Base-by-base conservation (phyloP, 2,113 vertebrate species). In the Trogon melanurus region DNA sequence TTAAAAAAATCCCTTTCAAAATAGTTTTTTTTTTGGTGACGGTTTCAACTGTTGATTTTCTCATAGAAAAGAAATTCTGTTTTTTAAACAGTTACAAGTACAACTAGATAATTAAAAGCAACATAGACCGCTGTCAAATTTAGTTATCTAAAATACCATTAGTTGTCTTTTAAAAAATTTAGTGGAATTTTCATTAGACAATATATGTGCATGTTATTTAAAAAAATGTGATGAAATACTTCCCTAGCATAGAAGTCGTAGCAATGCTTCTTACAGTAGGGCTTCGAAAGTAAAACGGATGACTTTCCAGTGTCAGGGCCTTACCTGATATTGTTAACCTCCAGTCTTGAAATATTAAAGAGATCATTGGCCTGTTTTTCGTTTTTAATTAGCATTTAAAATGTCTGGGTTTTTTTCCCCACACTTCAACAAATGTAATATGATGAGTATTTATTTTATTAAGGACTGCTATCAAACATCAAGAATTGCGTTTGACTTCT, bases 381-480 rank as follows among this genome's bases (percentile, higher is more conserved):
- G 4, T 66, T 50, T 85, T 47, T 66, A 93, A 54, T 41, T 70
- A 69, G 1, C 16, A 29, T 64, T 80, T 76, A 8, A 53, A 73
- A 23, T 25, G 23, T 11, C 7, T 62, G 0, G 5, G 29, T 61
- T 5, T 11, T 13, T 64, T 5, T 9, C 29, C 32, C 7, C 4
- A 3, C 5, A 5, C 16, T 30, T 80, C 26, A 30, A 26, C 7
- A 93, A 73, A 34, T 26, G 14, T 41, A 32, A 22, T 20, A 3
- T 13, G 30, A 22, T 57, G 53, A 25, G 25, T 69, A 11, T 34
- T 92, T 78, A 26, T 81, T 92, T 62, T 29, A 44, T 44, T 34
- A 69, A 58, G 30, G 10, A 23, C 12, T 30, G 8, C 0, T 0
- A 11, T 23, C 1, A 2, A 69, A 32, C 11, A 21, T 13, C 34